phyloP scores from a whole-genome alignment of 2,797 vertebrate genomes.

The Distichodus sexfasciatus region DNA sequence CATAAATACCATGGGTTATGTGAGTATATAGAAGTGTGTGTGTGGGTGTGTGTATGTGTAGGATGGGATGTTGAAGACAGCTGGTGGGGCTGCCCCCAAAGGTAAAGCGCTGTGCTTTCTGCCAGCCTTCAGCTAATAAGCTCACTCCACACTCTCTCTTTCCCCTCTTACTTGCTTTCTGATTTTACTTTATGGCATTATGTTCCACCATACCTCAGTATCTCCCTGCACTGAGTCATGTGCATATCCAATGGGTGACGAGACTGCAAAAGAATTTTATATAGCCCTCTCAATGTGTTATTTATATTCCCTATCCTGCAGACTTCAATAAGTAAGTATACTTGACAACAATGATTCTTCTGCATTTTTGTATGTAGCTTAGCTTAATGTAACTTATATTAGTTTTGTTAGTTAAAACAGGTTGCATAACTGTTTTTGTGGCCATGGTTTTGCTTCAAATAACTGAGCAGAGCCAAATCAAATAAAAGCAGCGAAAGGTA shows the following conservation, averaged over 20 bases:
- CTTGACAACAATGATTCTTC: constrained; percentile 32
- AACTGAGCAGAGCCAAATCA: background rate
- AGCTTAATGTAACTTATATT: background rate
- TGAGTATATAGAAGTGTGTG: constrained; percentile 1
- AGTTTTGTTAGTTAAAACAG: constrained; percentile 7
- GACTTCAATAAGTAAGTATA: constrained; percentile 5
- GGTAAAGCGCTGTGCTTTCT: constrained; percentile 4
- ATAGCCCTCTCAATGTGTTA: background rate
- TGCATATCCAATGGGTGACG: background rate
- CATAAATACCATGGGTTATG: constrained; percentile 13
- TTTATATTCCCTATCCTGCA: background rate
- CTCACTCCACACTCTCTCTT: background rate
- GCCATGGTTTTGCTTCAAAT: background rate
- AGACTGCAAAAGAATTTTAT: constrained; percentile 8
- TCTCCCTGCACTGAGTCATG: constrained; percentile 15
- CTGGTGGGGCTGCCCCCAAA: constrained; percentile 6
- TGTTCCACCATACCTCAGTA: background rate
- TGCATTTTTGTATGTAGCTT: constrained; percentile 21
- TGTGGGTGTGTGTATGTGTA: background rate
- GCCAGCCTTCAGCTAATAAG: constrained; percentile 18
- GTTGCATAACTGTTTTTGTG: constrained; percentile 20
- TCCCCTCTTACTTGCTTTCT: background rate
- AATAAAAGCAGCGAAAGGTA: background rate
- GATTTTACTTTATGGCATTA: constrained; percentile 3
- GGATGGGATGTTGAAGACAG: background rate